phyloP scores from a whole-genome alignment of 2,797 vertebrate genomes.

The Euthynnus affinis region DNA sequence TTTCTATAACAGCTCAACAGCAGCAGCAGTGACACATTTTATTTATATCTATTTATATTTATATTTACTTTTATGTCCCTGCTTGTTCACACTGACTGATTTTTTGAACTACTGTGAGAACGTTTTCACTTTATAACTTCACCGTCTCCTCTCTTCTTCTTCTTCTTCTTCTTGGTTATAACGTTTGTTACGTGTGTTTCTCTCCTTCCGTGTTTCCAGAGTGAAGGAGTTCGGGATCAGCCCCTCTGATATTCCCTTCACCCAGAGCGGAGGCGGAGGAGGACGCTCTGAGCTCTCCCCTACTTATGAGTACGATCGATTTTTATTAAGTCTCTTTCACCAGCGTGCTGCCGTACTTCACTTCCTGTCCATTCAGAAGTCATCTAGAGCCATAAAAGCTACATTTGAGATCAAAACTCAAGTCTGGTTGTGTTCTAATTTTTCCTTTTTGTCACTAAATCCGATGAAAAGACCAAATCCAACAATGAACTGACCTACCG shows the following conservation, averaged over 20 bases:
- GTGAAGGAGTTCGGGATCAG: conserved; percentile 99
- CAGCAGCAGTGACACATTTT: too few relatives aligned
- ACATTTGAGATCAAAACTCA: too few relatives aligned
- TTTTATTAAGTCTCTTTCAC: conserved; percentile 83
- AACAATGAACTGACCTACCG: too few relatives aligned
- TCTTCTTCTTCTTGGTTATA: conserved; percentile 1
- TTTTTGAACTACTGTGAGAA: not conserved
- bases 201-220: conserved; percentile 80
- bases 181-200: too few relatives aligned
- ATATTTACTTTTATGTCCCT: not conserved
- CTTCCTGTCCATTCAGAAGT: conserved; percentile 1
- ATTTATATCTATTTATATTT: not conserved
- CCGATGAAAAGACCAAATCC: too few relatives aligned
- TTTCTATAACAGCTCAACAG: too few relatives aligned
- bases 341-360: not conserved
- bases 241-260: conserved; percentile 98
- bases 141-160: conserved; percentile 14
- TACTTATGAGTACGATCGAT: conserved; percentile 93
- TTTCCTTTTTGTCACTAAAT: too few relatives aligned
- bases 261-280: conserved; percentile 89
- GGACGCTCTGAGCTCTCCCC: conserved; percentile 95
- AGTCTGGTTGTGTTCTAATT: too few relatives aligned
- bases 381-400: not conserved
- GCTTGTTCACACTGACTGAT: not conserved
- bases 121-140: not conserved